Percentiles rank a stretch among this genome's conserved stretches.
Conservation (phyloP, 2,113 vertebrate genomes). For the Pelvicachromis taeniatus region DNA sequence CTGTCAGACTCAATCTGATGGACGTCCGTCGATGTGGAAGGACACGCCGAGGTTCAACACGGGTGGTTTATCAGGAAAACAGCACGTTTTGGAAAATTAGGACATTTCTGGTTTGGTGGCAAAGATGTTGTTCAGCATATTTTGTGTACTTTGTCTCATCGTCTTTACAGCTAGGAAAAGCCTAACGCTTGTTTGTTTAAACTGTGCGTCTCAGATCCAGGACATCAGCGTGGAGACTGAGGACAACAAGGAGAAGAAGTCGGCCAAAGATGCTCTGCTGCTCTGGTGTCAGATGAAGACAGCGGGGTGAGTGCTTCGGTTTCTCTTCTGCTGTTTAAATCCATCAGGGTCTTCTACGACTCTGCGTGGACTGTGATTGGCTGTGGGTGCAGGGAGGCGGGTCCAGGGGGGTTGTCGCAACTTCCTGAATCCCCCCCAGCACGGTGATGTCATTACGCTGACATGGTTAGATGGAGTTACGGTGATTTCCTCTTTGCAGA, state of each 20-base stretch:
- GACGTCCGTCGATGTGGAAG: background rate
- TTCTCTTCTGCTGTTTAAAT: background rate
- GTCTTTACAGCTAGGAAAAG: background rate
- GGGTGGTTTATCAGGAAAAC: background rate
- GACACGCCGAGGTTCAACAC: background rate
- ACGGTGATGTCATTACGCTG: background rate
- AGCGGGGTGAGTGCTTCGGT: constrained; percentile 78
- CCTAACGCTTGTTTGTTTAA: background rate
- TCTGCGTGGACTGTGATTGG: background rate
- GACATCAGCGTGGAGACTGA: constrained; percentile 99
- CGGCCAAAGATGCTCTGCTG: constrained; percentile 95
- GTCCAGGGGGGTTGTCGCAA: fast-evolving
- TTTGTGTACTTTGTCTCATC: fast-evolving
- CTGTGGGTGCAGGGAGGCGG: background rate
- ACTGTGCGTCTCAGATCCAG: constrained; percentile 82
- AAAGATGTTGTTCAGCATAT: background rate
- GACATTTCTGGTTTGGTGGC: background rate
- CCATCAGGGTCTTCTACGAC: background rate
- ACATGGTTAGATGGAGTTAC: background rate
- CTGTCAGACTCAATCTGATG: background rate
- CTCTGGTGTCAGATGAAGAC: constrained; percentile 99
- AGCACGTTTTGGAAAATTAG: background rate
- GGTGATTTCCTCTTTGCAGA: constrained; percentile 62
- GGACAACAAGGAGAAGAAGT: constrained; percentile 99
- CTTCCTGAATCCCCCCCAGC: background rate